Conservation (phyloP, 2,113 vertebrate species). For the Alaudala cheleensis region DNA sequence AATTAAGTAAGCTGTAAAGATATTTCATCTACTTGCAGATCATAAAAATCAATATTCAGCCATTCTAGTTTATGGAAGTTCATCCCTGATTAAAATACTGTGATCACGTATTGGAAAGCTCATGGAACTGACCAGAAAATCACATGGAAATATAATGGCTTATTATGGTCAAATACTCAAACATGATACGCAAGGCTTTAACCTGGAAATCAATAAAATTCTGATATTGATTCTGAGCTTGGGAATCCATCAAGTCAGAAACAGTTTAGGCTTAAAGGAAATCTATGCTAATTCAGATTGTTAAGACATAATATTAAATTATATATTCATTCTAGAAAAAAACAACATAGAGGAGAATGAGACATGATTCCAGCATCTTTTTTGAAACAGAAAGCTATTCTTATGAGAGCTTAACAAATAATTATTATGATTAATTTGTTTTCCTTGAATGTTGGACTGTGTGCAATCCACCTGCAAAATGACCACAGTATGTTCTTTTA, state of each 20-base stretch:
- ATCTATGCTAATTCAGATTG: neutral
- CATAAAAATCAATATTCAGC: neutral
- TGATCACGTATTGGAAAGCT: neutral
- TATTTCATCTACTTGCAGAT: neutral
- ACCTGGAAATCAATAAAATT: neutral
- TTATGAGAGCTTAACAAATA: neutral
- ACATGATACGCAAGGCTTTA: neutral
- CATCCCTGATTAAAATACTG: neutral
- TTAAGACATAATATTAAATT: neutral
- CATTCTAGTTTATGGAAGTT: neutral
- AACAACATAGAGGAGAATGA: neutral
- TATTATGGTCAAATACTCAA: neutral
- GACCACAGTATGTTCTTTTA: neutral
- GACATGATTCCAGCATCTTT: neutral
- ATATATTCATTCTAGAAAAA: neutral
- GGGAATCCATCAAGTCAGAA: neutral
- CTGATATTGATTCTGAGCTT: neutral
- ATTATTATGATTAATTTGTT: neutral
- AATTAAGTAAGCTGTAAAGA: neutral
- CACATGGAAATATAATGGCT: neutral
- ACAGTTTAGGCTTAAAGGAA: neutral
- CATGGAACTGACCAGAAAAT: neutral
- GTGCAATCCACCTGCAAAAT: neutral
- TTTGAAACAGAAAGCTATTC: neutral
- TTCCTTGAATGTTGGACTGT: neutral